These are phyloP conservation scores for Halictus quadricinctus DNA, from an alignment of 2,888 invertebrate species.

Conservation along the genomic window DNA sequence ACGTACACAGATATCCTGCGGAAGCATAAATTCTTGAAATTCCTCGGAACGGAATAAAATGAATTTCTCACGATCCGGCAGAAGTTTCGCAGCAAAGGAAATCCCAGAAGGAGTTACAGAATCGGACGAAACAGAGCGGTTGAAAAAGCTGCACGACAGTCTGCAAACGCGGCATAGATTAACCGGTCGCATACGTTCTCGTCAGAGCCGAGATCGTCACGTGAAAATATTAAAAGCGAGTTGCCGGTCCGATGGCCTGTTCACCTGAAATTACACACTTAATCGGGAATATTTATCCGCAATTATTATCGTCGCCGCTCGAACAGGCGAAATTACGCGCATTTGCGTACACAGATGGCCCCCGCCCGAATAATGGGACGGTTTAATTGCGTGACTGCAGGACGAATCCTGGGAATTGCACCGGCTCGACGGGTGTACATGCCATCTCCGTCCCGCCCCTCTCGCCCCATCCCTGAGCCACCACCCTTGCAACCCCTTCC, in stretches of 20 bases:
- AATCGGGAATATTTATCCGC: conserved; percentile 54
- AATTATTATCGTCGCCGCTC: conserved; percentile 47
- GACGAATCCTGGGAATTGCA: conserved; percentile 71
- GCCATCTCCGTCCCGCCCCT: neutral
- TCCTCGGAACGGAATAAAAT: neutral
- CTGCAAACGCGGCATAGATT: neutral
- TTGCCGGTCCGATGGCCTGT: neutral
- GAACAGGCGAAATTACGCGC: conserved; percentile 51
- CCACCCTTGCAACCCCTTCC: neutral
- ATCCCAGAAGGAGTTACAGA: neutral
- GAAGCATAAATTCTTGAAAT: neutral
- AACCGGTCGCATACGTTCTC: neutral
- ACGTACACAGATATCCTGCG: neutral
- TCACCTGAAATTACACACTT: conserved; percentile 37
- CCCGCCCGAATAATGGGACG: conserved; percentile 53
- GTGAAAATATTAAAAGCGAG: neutral
- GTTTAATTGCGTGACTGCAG: conserved; percentile 65
- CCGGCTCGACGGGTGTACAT: conserved; percentile 27
- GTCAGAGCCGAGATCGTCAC: neutral
- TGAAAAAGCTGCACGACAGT: neutral
- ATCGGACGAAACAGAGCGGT: neutral
- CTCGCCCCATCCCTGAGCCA: neutral
- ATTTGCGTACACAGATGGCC: conserved; percentile 51
- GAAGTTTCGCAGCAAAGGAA: neutral
- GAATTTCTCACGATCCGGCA: neutral